These are phyloP conservation scores for Epsilonema sp. DNA, from an alignment of 2,888 invertebrate species.

Conservation along the genomic window DNA sequence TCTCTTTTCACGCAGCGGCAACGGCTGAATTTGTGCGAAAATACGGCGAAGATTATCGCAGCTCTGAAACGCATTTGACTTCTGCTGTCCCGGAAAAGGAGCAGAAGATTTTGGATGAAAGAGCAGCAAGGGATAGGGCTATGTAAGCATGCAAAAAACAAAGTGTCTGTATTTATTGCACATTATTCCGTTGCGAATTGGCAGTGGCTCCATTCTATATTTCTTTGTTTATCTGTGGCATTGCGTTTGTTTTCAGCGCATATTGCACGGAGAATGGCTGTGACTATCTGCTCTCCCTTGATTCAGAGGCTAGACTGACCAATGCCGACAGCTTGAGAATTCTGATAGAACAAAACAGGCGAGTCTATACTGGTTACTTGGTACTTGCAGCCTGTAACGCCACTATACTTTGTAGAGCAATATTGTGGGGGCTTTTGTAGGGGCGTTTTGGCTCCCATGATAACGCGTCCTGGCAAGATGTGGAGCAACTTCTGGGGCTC, in stretches of 20 bases:
- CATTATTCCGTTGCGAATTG: no score
- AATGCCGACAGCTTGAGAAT: slow-evolving; percentile 49
- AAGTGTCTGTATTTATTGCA: no score
- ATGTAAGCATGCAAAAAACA: no score
- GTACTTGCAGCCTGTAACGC: no score
- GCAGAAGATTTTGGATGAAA: no score
- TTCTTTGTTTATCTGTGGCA: slow-evolving; percentile 41
- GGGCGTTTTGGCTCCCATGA: slow-evolving; percentile 59
- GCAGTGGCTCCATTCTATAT: no score
- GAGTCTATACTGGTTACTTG: background rate
- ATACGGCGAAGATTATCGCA: background rate
- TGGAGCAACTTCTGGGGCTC: slow-evolving; percentile 99
- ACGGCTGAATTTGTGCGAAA: background rate
- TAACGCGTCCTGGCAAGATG: slow-evolving; percentile 59
- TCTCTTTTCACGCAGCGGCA: background rate
- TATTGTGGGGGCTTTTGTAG: slow-evolving; percentile 29
- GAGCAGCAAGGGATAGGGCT: no score
- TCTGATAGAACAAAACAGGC: slow-evolving; percentile 54
- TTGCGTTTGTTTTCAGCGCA: slow-evolving; percentile 42
- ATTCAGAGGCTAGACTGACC: slow-evolving; percentile 63
- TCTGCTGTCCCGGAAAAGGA: no score
- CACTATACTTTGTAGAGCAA: no score
- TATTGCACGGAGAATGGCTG: slow-evolving; percentile 54
- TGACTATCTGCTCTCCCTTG: slow-evolving; percentile 63
- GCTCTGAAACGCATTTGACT: no score